phyloP scores from a whole-genome alignment of 2,113 vertebrate genomes.

The Montifringilla adamsi region DNA sequence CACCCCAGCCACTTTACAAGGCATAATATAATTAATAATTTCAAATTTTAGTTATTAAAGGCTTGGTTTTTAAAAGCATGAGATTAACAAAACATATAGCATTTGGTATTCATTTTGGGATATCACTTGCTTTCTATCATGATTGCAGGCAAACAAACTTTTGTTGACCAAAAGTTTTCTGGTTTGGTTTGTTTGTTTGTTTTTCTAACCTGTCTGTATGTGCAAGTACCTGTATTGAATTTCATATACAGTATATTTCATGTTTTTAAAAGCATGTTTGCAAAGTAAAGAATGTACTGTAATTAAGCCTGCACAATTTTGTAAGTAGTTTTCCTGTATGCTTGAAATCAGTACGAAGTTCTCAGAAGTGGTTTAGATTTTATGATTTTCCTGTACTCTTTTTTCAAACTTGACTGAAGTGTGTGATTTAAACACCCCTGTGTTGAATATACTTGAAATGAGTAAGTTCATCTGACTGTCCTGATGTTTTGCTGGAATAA shows the following conservation, averaged over 20 bases:
- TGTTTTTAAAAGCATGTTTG: conserved; percentile 13
- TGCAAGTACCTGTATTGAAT: background rate
- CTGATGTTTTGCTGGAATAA: background rate
- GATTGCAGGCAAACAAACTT: conserved; percentile 25
- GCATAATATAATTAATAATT: background rate
- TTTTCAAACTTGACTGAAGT: background rate
- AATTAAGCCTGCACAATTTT: background rate
- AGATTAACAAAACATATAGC: background rate
- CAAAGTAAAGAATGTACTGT: background rate
- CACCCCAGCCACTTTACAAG: background rate
- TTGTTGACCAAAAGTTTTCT: conserved; percentile 53
- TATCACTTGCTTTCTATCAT: background rate
- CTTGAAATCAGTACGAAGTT: conserved; percentile 25
- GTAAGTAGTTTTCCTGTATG: background rate
- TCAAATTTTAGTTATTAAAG: background rate
- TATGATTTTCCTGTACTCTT: background rate
- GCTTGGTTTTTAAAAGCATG: background rate
- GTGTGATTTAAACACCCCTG: background rate
- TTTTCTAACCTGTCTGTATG: background rate
- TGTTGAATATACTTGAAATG: background rate
- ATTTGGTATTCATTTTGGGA: conserved; percentile 23
- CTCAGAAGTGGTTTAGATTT: background rate
- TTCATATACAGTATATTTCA: background rate
- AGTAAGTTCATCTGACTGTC: background rate
- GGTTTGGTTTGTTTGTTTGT: background rate